These are phyloP conservation scores for Ceratosolen solmsi DNA, from an alignment of 1,140 invertebrate genomes.

Conservation along the genomic window DNA sequence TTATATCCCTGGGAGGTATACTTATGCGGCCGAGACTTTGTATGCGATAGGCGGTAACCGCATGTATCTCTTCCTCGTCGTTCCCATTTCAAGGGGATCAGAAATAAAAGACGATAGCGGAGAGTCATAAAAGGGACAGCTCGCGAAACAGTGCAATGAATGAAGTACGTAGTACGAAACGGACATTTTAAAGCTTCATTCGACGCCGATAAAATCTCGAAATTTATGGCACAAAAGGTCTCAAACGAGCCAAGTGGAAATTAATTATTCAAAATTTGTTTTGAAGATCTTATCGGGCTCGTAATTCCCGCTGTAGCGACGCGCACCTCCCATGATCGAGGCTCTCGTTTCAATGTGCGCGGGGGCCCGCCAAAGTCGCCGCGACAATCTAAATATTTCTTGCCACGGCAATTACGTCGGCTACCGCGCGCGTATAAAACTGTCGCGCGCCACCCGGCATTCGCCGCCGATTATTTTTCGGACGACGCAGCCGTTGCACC, in stretches of 20 bases:
- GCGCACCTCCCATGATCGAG: background rate
- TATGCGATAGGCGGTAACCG: constrained; percentile 22
- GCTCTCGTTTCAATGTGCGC: background rate
- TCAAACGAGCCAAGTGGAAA: background rate
- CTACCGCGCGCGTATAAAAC: constrained; percentile 31
- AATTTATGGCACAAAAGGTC: constrained; percentile 28
- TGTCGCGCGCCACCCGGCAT: constrained; percentile 15
- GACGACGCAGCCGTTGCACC: background rate
- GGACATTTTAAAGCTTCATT: constrained; percentile 20
- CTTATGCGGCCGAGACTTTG: constrained; percentile 15
- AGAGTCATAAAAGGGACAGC: background rate
- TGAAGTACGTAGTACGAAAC: constrained; percentile 19
- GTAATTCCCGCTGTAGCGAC: background rate
- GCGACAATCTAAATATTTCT: constrained; percentile 47
- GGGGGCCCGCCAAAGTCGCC: background rate
- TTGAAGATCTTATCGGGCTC: constrained; percentile 18
- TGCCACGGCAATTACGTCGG: constrained; percentile 31
- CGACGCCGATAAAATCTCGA: constrained; percentile 15
- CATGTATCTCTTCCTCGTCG: background rate
- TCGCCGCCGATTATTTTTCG: constrained; percentile 47
- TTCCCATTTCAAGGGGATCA: constrained; percentile 3
- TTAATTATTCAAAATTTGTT: constrained; percentile 40
- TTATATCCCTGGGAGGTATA: constrained; percentile 17
- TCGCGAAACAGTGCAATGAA: constrained; percentile 20
- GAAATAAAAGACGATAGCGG: constrained; percentile 18